These are phyloP conservation scores for Paramormyrops kingsleyae DNA, from an alignment of 2,113 vertebrate species.

Conservation along the genomic window DNA sequence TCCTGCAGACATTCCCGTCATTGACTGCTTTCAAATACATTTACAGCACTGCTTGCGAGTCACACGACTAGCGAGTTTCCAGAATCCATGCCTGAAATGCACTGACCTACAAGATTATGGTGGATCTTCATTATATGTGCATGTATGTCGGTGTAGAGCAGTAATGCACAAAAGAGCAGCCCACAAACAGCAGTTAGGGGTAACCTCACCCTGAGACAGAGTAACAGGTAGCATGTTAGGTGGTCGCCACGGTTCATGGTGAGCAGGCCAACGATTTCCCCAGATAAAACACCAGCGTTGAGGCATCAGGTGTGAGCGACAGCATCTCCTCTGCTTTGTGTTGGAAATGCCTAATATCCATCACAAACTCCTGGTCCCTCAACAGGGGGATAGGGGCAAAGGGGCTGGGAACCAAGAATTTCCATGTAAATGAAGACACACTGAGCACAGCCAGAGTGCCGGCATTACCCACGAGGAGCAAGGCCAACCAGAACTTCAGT, in stretches of 20 bases:
- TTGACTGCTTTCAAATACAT: background rate
- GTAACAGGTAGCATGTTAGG: background rate
- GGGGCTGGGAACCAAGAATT: background rate
- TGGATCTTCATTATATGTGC: background rate
- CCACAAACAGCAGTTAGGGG: background rate
- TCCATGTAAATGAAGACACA: background rate
- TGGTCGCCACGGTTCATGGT: background rate
- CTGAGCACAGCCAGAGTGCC: slow-evolving; percentile 25
- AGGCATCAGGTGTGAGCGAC: background rate
- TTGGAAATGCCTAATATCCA: background rate
- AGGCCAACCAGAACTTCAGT: background rate
- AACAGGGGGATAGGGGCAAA: background rate
- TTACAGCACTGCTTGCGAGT: background rate
- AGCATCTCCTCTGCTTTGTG: background rate
- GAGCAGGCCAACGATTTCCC: background rate
- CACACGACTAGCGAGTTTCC: too few species aligned
- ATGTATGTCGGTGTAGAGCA: background rate
- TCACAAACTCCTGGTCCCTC: background rate
- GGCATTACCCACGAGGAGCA: slow-evolving; percentile 21
- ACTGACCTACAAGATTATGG: background rate
- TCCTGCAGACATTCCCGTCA: background rate
- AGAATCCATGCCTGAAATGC: background rate
- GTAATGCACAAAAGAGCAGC: background rate
- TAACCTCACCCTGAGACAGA: background rate
- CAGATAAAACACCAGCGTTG: background rate